phyloP scores from a whole-genome alignment of 2,113 vertebrate genomes.

The Peucedramus taeniatus region DNA sequence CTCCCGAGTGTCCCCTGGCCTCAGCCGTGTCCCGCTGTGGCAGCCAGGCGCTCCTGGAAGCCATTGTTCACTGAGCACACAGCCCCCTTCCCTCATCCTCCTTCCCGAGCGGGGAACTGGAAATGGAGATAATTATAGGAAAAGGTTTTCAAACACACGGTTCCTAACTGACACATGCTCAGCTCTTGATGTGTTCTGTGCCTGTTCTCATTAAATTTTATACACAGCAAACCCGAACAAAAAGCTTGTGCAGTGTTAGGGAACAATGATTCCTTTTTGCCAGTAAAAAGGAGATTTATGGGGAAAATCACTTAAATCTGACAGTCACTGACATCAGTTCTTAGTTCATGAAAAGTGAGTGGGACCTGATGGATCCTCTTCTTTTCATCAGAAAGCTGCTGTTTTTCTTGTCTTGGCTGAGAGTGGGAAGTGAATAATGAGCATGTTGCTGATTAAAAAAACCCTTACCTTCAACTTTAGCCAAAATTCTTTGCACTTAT shows the following conservation, averaged over 20 bases:
- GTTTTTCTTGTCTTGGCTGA: conserved; percentile 57
- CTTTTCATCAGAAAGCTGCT: conserved; percentile 58
- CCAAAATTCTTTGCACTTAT: conserved; percentile 50
- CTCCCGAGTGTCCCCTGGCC: not conserved
- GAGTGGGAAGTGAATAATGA: conserved; percentile 67
- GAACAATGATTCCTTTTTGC: conserved; percentile 66
- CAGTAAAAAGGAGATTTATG: conserved; percentile 64
- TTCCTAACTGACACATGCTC: conserved; percentile 44
- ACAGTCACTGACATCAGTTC: conserved; percentile 66
- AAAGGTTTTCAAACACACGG: conserved; percentile 48
- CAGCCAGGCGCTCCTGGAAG: not conserved
- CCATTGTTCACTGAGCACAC: not conserved
- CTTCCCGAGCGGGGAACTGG: not conserved
- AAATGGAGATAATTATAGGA: conserved; percentile 29
- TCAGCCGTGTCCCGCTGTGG: too few species aligned
- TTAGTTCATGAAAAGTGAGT: conserved; percentile 69
- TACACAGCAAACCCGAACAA: conserved; percentile 63
- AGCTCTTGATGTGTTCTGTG: conserved; percentile 43
- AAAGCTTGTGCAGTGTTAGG: conserved; percentile 49
- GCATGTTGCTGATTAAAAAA: conserved; percentile 51
- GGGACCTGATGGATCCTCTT: conserved; percentile 58
- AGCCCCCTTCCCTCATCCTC: not conserved
- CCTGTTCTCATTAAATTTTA: conserved; percentile 69
- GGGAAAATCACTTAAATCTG: conserved; percentile 67
- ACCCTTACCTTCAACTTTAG: conserved; percentile 28